These are phyloP conservation scores for Reinhardtius hippoglossoides DNA, from an alignment of 2,113 vertebrate species.

Conservation along the genomic window DNA sequence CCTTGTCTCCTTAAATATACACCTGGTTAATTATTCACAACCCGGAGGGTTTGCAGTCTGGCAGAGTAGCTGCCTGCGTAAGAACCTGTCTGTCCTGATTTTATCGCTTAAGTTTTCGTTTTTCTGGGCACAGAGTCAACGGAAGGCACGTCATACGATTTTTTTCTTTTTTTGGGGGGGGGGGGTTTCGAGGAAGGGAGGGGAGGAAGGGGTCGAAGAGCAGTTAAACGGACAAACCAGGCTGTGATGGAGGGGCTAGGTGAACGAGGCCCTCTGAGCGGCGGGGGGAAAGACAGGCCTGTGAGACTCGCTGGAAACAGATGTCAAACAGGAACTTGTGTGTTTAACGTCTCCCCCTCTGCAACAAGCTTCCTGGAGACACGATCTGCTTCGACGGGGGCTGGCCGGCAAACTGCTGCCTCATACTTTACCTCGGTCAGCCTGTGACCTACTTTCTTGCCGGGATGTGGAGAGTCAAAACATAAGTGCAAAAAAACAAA, in stretches of 20 bases:
- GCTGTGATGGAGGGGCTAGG: slow-evolving; percentile 8
- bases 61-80: slow-evolving; percentile 42
- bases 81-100: slow-evolving; percentile 73
- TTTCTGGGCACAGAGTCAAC: slow-evolving; percentile 65
- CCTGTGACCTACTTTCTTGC: slow-evolving; percentile 86
- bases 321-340: slow-evolving; percentile 84
- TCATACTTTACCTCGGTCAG: slow-evolving; percentile 86
- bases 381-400: slow-evolving; percentile 71
- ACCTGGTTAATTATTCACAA: slow-evolving; percentile 71
- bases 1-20: slow-evolving; percentile 46
- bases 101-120: slow-evolving; percentile 61
- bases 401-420: slow-evolving; percentile 88
- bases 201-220: slow-evolving; percentile 60
- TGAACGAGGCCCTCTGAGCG: slow-evolving; percentile 31
- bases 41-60: slow-evolving; percentile 56
- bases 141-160: slow-evolving; percentile 44
- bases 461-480: slow-evolving; percentile 60
- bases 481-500: slow-evolving; percentile 41
- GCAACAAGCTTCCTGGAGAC: slow-evolving; percentile 87
- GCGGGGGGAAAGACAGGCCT: slow-evolving; percentile 15
- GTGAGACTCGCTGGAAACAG: slow-evolving; percentile 75
- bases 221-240: slow-evolving; percentile 72
- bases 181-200: slow-evolving; percentile 49
- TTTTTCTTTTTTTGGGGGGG: slow-evolving; percentile 57
- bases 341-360: slow-evolving; percentile 80